Base-by-base conservation (phyloP, 2,888 invertebrate genomes). In the Melanostoma mellinum region DNA sequence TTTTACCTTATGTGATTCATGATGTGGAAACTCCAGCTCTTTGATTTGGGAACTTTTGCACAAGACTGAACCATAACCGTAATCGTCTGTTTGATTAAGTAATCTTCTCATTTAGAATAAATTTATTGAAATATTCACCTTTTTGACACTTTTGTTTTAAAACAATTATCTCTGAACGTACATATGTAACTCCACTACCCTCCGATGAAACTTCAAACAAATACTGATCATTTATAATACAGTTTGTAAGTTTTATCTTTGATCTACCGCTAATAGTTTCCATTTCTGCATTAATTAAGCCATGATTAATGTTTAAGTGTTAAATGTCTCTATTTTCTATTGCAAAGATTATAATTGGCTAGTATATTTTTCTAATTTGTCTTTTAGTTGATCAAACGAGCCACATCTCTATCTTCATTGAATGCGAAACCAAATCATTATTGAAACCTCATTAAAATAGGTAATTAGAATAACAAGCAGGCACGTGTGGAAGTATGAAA, bases 351-450 rank as follows among this genome's bases (percentile, higher is more conserved):
- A 46, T 61, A 40, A 46, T 9, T 46, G 33, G 6, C 33, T 4
- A 48, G 10, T n/a, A 46, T 10, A 10, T 10, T 46, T 46, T 10
- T 46, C 10, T 46, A 46, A 46, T 46, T 46, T 60, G 38, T 58
- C 33, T 58, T 10, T 33, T 10, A 60, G 30, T 20, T 42, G 38
- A 42, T 58, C n/a, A 58, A 60, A 44, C 10, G 58, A 3, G 44
- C 40, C 3, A 32, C 33, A 44, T 35, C 42, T 33, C 33, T 33
- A 32, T 4, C 42, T 33, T n/a, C 40, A 33, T 60, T 33, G 33
- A 60, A 44, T 58, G 32, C 9, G 10, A 20, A 20, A 60, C 38
- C 20, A 61, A 61, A 50, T 63, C n/a, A 63, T 63, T 63, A 60
- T 42, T 30, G 48, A n/a, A 63, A 38, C 38, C n/a, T 50, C 20